Evolutionary conservation across 2,797 vertebrate species (phyloP), one percentile per base, ranked within the genome.

Genomic region (Taeniopygia guttata): DNA sequence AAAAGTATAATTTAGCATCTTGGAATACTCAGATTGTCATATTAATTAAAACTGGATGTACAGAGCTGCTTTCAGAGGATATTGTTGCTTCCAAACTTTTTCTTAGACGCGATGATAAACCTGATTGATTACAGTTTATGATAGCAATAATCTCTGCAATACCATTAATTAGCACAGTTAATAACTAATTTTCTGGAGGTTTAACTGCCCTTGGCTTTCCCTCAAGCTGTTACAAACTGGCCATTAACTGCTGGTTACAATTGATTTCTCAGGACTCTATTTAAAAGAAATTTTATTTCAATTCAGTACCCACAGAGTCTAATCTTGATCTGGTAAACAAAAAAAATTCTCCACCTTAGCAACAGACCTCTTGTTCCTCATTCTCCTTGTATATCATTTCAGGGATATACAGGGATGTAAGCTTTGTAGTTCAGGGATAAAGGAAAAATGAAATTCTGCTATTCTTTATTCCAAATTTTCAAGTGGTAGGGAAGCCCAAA

Each of bases 281-380:
- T 98, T 97, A 98, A 96, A 94, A 96, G 62, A 97, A 97, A 95
- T 98, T 97, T 97, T 94, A 97, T 97, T 98, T 96, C 80, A 94
- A 32, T 96, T 96, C 96, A 95, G 63, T 82, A 95, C 87, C 95
- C 90, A 92, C 91, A 76, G 96, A 96, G 96, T 38, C 81, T 96
- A 95, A 97, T 97, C 95, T 88, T 89, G 77, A 93, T 94, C 94
- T 26, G 3, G 91, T 97, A 97, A 98, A 97, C 82, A 98, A 96
- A 92, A 95, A 83, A 60, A 25, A 90, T 62, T 92, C 40, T 94
- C 29, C 95, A 73, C 49, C 74, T 96, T 92, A 94, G 36, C 11
- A 42, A 80, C 79, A 93, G 43, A 70, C 18, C 25, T 90, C 26
- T 83, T 85, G 42, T 60, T 91, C 46, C 48, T 80, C 93, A 62